Conservation (phyloP, 2,113 vertebrate genomes). For the Istiophorus platypterus region DNA sequence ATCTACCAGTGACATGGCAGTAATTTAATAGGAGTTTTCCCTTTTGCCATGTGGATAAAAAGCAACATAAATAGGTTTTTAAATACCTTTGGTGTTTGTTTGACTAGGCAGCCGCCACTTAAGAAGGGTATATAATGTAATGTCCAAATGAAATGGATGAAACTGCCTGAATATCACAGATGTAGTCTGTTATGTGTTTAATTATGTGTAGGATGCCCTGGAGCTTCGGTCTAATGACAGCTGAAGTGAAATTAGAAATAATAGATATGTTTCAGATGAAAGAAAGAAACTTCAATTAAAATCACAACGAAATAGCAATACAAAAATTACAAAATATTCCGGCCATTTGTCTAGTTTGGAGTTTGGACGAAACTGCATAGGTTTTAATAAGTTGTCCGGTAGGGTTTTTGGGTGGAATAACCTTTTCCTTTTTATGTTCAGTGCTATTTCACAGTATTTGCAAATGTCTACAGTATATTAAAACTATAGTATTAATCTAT, state of each 20-base stretch:
- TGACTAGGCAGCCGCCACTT: conserved; percentile 12
- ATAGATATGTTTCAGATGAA: not conserved
- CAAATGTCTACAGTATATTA: too few species aligned
- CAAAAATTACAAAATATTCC: too few species aligned
- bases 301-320: too few species aligned
- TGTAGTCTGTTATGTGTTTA: too few species aligned
- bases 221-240: not conserved
- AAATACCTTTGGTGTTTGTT: conserved; percentile 6
- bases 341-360: too few species aligned
- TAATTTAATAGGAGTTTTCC: not conserved
- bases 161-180: not conserved
- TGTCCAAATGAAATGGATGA: not conserved
- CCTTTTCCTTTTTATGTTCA: too few species aligned
- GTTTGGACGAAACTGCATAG: too few species aligned
- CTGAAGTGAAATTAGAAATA: not conserved
- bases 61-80: conserved; percentile 10
- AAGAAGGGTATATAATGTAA: conserved; percentile 10
- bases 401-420: too few species aligned
- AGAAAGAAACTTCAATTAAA: too few species aligned
- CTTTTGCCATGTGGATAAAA: not conserved
- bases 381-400: too few species aligned
- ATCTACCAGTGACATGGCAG: conserved; percentile 11
- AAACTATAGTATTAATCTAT: too few species aligned
- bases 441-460: too few species aligned
- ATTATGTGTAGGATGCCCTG: not conserved